Conservation (phyloP, 2,888 invertebrate genomes). For the Drosophila nr. perissopoda region DNA sequence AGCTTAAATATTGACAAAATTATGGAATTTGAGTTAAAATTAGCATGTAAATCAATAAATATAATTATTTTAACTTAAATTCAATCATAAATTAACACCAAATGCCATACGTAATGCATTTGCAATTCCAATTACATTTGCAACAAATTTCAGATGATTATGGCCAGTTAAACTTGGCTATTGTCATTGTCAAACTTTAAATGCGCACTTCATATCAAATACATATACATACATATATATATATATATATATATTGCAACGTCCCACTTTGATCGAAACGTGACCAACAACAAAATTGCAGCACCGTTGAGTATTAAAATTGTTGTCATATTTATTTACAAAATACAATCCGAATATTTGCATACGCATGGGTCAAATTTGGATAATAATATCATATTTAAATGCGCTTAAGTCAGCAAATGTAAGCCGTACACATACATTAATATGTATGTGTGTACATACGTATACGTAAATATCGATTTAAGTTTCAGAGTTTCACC, state of each 20-base stretch:
- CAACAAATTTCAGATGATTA: constrained; percentile 23
- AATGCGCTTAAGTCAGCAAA: constrained; percentile 73
- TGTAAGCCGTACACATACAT: constrained; percentile 54
- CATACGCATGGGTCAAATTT: constrained; percentile 60
- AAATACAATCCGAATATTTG: constrained; percentile 68
- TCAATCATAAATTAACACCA: neutral
- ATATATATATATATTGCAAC: neutral
- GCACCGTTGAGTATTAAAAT: constrained; percentile 36
- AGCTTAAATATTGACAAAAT: neutral
- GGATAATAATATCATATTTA: constrained; percentile 73
- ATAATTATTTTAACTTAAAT: neutral
- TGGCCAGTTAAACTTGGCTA: constrained; percentile 20
- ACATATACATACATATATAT: neutral
- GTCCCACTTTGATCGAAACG: constrained; percentile 39
- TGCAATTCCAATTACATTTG: constrained; percentile 14
- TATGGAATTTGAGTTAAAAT: too few relatives aligned
- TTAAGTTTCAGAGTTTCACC: constrained; percentile 66
- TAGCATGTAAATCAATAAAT: neutral
- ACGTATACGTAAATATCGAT: constrained; percentile 35
- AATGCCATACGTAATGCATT: neutral
- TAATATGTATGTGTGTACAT: neutral
- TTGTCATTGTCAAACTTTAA: constrained; percentile 29
- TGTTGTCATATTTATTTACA: constrained; percentile 54
- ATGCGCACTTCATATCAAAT: constrained; percentile 21
- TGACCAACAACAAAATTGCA: constrained; percentile 23